These are phyloP conservation scores for Sparus aurata DNA, from an alignment of 2,797 vertebrate genomes.

Conservation along the genomic window DNA sequence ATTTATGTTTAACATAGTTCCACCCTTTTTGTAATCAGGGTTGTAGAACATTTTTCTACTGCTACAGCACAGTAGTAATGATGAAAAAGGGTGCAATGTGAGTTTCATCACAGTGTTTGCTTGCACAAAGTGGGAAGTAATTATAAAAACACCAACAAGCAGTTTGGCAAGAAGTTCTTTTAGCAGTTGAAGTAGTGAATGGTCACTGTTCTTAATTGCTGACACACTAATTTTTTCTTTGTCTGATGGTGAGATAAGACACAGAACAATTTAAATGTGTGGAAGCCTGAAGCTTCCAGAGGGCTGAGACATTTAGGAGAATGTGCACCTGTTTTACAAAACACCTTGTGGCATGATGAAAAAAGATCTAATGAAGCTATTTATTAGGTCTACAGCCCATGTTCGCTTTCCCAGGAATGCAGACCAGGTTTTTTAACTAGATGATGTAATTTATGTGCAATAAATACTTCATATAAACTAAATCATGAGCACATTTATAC, in stretches of 20 bases:
- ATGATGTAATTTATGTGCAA: constrained; percentile 38
- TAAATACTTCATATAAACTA: constrained; percentile 7
- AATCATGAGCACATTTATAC: constrained; percentile 8
- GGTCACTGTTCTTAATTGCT: background rate
- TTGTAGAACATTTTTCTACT: background rate
- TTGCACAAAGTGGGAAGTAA: background rate
- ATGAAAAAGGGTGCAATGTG: constrained; percentile 9
- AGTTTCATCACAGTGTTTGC: constrained; percentile 11
- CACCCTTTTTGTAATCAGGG: too few species aligned
- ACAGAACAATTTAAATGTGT: background rate
- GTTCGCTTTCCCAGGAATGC: background rate
- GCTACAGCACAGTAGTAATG: background rate
- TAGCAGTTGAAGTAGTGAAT: background rate
- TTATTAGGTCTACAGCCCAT: constrained; percentile 2
- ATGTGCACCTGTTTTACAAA: background rate
- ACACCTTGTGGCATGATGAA: background rate
- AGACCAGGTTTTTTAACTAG: background rate
- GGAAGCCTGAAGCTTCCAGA: background rate
- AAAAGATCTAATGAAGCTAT: background rate
- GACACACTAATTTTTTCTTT: constrained; percentile 2
- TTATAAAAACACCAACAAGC: background rate
- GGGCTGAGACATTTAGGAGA: background rate
- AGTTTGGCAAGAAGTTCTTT: background rate
- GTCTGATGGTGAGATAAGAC: background rate
- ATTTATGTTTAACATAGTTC: too few species aligned